Base-by-base conservation (phyloP, 2,113 vertebrate genomes). In the Cathartes aura region DNA sequence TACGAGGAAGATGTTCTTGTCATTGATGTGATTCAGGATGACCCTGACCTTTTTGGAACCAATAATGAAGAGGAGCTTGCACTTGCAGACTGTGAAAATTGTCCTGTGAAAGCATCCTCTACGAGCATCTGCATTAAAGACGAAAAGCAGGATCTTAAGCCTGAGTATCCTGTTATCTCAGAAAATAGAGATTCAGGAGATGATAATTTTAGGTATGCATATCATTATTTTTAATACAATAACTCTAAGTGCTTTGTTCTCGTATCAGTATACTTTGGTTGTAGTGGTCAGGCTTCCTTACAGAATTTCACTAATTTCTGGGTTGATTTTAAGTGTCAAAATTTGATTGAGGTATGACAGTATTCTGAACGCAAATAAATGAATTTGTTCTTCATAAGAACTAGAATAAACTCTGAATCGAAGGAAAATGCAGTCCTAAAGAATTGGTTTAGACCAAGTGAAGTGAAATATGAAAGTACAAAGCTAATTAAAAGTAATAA, bases 1-100 rank as follows among this genome's bases (percentile, higher is more conserved):
- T 99, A 99, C 56, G 91, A 99, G 97, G 98, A 99, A 68, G 99
- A 99, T 91, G 98, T 99, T 93, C 98, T 99, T 94, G 97, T 99
- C 40, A 97, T 99, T 36, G 98, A 99, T 82, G 98, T 99, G 90
- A 98, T 98, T 96, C 98, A 99, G 96, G 99, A 99, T 84, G 99
- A 99, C 93, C 98, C 98, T 38, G 99, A 99, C 38, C 98, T 99
- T 86, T 99, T 99, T 98, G 98, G 98, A 94, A 93, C 91, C 60
- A 85, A 70, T 68, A 96, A 79, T 22, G 90, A 98, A 93, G 89
- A 97, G 29, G 97, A 98, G 12, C 82, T 78, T 45, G 78, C 92
- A 15, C 87, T 84, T 42, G 32, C 32, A 86, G 93, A 1, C 76
- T 75, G 9, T 73, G 58, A 97, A 66, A 87, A 72, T n/a, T 58